Evolutionary conservation across 2,888 invertebrate species (phyloP), one percentile per base, ranked within the genome.

Genomic region (Cabera pusaria): DNA sequence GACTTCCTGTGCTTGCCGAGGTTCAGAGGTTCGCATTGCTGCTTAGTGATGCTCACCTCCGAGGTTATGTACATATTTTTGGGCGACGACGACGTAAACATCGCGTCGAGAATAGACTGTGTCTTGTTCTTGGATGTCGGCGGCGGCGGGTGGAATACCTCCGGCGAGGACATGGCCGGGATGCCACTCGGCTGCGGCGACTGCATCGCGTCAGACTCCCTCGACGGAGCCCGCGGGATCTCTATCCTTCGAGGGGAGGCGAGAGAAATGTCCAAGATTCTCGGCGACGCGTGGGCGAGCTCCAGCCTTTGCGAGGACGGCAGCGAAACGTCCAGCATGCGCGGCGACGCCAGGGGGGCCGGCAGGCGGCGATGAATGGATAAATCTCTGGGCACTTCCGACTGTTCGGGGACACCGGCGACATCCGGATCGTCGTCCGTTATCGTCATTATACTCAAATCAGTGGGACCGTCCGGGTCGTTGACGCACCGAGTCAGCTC

Each of bases 161-260:
- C 93, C 6, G 94, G 93, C 4, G 93, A 93, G 9, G 92, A 92
- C 22, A 94, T 90, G 18, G 93, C 92, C 11, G 93, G 93, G 36
- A 93, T 91, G 8, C 93, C 93, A 53, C 93, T 93, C 1, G 93
- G 93, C 56, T 93, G 93, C 1, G 94, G 93, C 3, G 94, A 94
- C 67, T 93, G 93, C 65, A 93, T 91, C 17, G 93, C 91, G 67
- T 93, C 93, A 1, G 93, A 93, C 57, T 92, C 93, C 44, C 93
- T 90, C 1, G 93, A 93, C 3, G 92, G 91, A 3, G 93, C 93
- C 40, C 93, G 81, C 24, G 89, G 88, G 53, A 85, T 74, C 6
- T 88, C 88, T 51, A 83, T 81, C 52, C 89, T 74, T 44, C 83
- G 67, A 26, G 84, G 87, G 27, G 90, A 90, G 45, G 81, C 77